phyloP scores from a whole-genome alignment of 2,888 invertebrate species.

The Adelognathus sp. region DNA sequence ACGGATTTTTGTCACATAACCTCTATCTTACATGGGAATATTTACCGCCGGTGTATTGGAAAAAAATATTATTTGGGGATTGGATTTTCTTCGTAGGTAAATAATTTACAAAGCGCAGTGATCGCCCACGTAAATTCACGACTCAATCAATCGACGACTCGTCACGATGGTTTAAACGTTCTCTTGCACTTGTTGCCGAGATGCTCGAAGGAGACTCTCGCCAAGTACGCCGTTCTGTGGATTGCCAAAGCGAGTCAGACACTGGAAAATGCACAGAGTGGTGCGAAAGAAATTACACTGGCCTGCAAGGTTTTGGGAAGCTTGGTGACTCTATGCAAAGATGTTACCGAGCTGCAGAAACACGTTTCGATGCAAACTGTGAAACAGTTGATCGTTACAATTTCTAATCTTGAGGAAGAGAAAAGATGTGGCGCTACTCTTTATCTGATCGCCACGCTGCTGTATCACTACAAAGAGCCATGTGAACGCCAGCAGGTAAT shows the following conservation, averaged over 20 bases:
- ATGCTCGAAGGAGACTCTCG: conserved; percentile 62
- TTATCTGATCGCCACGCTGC: conserved; percentile 71
- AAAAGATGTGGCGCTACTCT: conserved; percentile 64
- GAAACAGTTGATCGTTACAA: conserved; percentile 71
- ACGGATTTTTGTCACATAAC: conserved; percentile 8
- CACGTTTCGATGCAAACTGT: conserved; percentile 74
- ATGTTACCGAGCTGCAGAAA: conserved; percentile 75
- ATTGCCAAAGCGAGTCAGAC: conserved; percentile 70
- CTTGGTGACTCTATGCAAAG: conserved; percentile 68
- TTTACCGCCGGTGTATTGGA: not conserved
- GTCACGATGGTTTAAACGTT: conserved; percentile 67
- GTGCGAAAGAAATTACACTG: conserved; percentile 60
- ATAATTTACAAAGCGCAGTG: conserved; percentile 61
- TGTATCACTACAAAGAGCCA: conserved; percentile 75
- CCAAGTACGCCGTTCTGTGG: conserved; percentile 73
- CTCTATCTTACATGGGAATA: conserved; percentile 1
- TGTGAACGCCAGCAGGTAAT: conserved; percentile 74
- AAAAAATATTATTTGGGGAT: not conserved
- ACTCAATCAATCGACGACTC: conserved; percentile 69
- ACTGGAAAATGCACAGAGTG: conserved; percentile 68
- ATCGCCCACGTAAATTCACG: conserved; percentile 70
- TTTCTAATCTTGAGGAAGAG: conserved; percentile 61
- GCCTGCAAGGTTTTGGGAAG: conserved; percentile 69
- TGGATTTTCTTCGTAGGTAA: conserved; percentile 63
- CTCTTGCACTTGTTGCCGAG: conserved; percentile 65